phyloP scores from a whole-genome alignment of 2,113 vertebrate species.

The Ifrita kowaldi region DNA sequence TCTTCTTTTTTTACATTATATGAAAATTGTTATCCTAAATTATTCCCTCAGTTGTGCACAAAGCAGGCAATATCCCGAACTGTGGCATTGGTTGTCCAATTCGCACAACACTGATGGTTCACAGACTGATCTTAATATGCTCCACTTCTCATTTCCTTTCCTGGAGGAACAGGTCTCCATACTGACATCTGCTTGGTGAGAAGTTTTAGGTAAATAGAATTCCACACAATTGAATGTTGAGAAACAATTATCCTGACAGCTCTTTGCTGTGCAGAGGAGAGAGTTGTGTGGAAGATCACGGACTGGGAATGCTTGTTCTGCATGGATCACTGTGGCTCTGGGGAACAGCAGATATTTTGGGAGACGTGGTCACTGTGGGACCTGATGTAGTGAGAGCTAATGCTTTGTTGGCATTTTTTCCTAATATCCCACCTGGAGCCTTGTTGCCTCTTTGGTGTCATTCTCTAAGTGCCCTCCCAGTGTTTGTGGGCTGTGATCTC shows the following conservation, averaged over 20 bases:
- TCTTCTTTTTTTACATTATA: neutral
- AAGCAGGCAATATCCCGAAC: neutral
- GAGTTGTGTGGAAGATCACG: rapidly evolving
- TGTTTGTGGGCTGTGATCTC: neutral
- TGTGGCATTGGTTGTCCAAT: neutral
- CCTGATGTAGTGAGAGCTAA: neutral
- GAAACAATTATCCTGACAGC: neutral
- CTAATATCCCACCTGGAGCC: neutral
- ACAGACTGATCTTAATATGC: neutral
- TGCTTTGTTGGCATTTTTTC: neutral
- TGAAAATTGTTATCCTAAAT: neutral
- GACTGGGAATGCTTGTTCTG: neutral
- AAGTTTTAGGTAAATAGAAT: neutral
- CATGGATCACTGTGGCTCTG: neutral
- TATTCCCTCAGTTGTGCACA: neutral
- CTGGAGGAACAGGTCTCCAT: neutral
- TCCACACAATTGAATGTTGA: neutral
- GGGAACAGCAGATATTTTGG: neutral
- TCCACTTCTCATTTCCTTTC: neutral
- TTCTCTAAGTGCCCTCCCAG: neutral
- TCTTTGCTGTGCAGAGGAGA: neutral
- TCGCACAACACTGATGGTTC: neutral
- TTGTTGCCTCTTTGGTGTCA: neutral
- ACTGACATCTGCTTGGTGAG: neutral
- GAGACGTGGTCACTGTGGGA: neutral